These are phyloP conservation scores for Drosophila atripex DNA, from an alignment of 2,888 invertebrate species.

Conservation along the genomic window DNA sequence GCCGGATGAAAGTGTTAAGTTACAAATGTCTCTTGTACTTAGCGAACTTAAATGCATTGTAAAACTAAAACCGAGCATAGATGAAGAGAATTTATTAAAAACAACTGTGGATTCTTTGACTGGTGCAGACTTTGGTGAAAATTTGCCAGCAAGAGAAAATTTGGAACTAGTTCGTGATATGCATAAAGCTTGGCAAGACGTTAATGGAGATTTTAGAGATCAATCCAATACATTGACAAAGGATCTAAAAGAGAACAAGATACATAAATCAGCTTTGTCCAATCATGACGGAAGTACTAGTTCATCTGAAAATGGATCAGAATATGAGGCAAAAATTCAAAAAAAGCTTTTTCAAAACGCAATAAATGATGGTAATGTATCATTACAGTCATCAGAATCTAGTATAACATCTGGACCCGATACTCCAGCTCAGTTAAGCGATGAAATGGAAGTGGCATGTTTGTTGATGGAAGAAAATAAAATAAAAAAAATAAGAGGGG, in stretches of 20 bases:
- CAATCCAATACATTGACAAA: conserved; percentile 50
- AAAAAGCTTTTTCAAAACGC: conserved; percentile 16
- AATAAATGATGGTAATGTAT: neutral
- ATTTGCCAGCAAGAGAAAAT: conserved; percentile 51
- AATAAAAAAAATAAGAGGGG: neutral
- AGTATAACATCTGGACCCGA: conserved; percentile 96
- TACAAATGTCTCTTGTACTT: conserved; percentile 91
- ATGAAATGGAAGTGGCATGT: conserved; percentile 64
- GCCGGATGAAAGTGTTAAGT: conserved; percentile 89
- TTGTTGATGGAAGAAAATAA: neutral
- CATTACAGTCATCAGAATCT: conserved; percentile 87
- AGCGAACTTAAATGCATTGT: conserved; percentile 90
- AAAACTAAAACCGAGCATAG: conserved; percentile 65
- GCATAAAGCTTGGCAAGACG: conserved; percentile 82
- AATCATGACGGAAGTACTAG: conserved; percentile 59
- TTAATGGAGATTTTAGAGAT: conserved; percentile 64
- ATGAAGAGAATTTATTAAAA: neutral
- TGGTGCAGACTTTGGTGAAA: neutral
- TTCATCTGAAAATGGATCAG: conserved; percentile 84
- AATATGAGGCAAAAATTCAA: conserved; percentile 1
- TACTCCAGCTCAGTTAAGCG: conserved; percentile 89
- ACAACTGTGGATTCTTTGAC: neutral
- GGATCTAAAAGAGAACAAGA: conserved; percentile 38
- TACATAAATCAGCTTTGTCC: neutral
- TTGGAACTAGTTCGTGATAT: conserved; percentile 80